Percentiles rank a stretch among this genome's conserved stretches.
phyloP scores from a whole-genome alignment of 2,113 vertebrate genomes.

The Dicerorhinus sumatrensis region DNA sequence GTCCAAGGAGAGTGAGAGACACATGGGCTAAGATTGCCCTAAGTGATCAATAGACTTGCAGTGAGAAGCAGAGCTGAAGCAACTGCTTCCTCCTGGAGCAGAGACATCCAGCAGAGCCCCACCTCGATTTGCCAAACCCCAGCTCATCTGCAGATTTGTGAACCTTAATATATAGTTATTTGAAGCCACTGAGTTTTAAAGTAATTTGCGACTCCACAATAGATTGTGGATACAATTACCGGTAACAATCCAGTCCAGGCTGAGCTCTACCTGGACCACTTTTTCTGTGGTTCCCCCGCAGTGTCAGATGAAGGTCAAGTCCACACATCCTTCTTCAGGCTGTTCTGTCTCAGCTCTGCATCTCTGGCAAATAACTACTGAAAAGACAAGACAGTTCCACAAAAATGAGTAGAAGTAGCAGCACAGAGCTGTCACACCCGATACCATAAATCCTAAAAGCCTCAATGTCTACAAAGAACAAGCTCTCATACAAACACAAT shows the following conservation, averaged over 20 bases:
- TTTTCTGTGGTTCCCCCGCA: fast-evolving
- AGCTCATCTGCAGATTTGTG: neutral
- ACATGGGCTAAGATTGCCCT: neutral
- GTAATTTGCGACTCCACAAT: neutral
- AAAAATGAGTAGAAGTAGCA: neutral
- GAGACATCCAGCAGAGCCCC: neutral
- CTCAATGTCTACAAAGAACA: neutral
- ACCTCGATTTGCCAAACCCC: neutral
- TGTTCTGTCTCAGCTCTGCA: neutral
- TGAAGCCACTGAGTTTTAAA: neutral
- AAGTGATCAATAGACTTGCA: neutral
- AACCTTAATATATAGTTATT: neutral
- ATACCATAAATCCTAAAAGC: neutral
- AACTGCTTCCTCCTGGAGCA: neutral
- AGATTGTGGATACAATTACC: neutral
- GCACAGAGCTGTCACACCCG: neutral
- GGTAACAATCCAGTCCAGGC: neutral
- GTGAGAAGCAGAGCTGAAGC: neutral
- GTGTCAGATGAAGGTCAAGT: neutral
- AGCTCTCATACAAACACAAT: neutral
- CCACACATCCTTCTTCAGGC: neutral
- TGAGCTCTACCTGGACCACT: neutral
- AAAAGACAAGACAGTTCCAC: neutral
- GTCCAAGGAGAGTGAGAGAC: neutral
- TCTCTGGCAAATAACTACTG: neutral